phyloP scores from a whole-genome alignment of 2,113 vertebrate species.

The Phasianus colchicus region DNA sequence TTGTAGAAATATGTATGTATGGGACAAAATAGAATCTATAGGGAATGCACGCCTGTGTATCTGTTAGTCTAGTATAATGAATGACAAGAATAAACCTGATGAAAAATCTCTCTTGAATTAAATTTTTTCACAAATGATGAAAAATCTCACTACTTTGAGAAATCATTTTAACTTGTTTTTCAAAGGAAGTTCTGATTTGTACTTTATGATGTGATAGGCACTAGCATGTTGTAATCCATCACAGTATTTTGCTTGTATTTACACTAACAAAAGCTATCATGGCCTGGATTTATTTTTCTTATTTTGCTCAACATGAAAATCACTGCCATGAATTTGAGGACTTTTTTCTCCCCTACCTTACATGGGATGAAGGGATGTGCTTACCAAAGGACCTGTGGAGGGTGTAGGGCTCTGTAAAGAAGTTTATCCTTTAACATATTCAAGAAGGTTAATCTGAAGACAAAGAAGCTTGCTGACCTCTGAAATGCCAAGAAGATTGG shows the following conservation, averaged over 20 bases:
- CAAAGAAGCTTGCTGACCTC: neutral
- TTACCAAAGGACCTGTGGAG: neutral
- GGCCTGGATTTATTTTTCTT: neutral
- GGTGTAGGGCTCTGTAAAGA: neutral
- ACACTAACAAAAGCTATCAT: neutral
- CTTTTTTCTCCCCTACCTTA: neutral
- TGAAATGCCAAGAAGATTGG: neutral
- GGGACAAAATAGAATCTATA: neutral
- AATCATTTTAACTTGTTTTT: neutral
- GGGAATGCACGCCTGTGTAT: rapidly evolving
- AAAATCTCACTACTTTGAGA: neutral
- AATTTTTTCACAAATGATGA: neutral
- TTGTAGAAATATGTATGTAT: neutral
- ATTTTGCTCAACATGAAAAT: neutral
- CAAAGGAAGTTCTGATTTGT: neutral
- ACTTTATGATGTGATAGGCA: neutral
- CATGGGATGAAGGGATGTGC: neutral
- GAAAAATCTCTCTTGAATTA: neutral
- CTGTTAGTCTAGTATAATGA: neutral
- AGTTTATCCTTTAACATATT: neutral
- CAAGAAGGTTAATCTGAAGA: neutral
- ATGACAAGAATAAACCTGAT: neutral
- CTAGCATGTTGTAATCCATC: neutral
- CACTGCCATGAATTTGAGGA: neutral
- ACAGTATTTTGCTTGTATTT: neutral